phyloP scores from a whole-genome alignment of 2,888 invertebrate species.

The Tridacna crocea region DNA sequence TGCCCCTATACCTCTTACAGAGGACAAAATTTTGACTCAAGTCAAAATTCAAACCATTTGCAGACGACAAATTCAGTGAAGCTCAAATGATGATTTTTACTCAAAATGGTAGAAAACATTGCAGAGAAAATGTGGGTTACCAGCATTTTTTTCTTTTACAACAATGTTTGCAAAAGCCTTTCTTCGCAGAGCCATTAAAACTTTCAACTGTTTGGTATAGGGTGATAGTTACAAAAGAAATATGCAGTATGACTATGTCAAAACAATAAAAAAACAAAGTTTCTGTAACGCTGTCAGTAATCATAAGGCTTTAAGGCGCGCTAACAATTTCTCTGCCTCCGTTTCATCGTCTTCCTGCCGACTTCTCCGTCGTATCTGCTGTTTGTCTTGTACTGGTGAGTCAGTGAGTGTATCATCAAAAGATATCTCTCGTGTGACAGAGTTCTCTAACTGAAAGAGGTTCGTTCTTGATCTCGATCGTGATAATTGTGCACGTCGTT shows the following conservation, averaged over 20 bases:
- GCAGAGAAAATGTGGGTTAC: background rate
- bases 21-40: background rate
- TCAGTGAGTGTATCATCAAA: slow-evolving; percentile 73
- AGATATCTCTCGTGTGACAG: slow-evolving; percentile 79
- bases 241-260: too few relatives aligned
- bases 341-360: slow-evolving; percentile 63
- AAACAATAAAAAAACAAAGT: too few relatives aligned
- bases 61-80: background rate
- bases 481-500: slow-evolving; percentile 94
- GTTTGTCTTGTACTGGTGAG: slow-evolving; percentile 37
- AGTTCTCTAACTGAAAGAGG: slow-evolving; percentile 72
- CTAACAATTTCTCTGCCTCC: slow-evolving; percentile 80
- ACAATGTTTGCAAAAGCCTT: slow-evolving; percentile 5
- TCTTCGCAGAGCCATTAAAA: background rate
- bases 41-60: background rate
- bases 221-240: background rate
- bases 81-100: too few relatives aligned
- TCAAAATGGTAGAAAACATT: background rate
- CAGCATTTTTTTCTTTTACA: slow-evolving; percentile 1
- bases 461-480: slow-evolving; percentile 91
- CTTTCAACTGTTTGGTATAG: background rate
- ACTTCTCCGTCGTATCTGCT: slow-evolving; percentile 24
- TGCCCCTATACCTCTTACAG: background rate
- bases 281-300: slow-evolving; percentile 7
- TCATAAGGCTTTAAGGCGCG: slow-evolving; percentile 78